Base-by-base conservation (phyloP, 2,797 vertebrate genomes). In the Chaetodon trifasciatus region DNA sequence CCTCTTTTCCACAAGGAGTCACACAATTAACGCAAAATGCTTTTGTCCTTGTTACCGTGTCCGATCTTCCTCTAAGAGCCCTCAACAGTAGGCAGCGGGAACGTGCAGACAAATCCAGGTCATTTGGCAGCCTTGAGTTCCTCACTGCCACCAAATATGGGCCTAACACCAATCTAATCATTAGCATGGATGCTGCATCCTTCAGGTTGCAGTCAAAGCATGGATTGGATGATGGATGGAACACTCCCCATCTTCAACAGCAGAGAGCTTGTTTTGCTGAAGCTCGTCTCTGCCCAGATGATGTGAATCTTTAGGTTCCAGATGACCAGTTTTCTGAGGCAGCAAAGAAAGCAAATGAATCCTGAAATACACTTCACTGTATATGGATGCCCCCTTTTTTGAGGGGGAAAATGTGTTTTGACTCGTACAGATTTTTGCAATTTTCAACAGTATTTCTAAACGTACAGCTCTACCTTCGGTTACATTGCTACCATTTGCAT, bases 161-260 rank as follows among this genome's bases (percentile, higher is more conserved):
- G 19, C 69, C 52, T 24, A 70, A 74, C 52, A 64, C 57, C 60
- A 70, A 78, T 76, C 76, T 60, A 67, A 81, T 86, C 72, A 76
- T 68, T 16, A 47, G 50, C 6, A 78, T 70, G 75, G 70, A 78
- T 71, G 74, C 70, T 21, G 3, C 39, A 8, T 81, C 70, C 78
- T 76, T 75, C 73, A 83, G 70, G 50, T 55, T 56, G 66, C 53
- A 72, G 70, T 73, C 68, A 65, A 37, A 78, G 49, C 60, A 69
- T 55, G 65, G 71, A 86, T 50, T 47, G 82, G 55, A 69, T 83
- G 82, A 85, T 85, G 75, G 80, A 88, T 88, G 57, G 53, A 79
- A 72, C 44, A 63, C 55, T 62, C 76, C 42, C 62, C 62, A 55
- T 64, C 52, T 62, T 75, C 67, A 57, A 19, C 58, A 49, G 62